These are phyloP conservation scores for Elachura formosa DNA, from an alignment of 2,113 vertebrate genomes.

Conservation along the genomic window DNA sequence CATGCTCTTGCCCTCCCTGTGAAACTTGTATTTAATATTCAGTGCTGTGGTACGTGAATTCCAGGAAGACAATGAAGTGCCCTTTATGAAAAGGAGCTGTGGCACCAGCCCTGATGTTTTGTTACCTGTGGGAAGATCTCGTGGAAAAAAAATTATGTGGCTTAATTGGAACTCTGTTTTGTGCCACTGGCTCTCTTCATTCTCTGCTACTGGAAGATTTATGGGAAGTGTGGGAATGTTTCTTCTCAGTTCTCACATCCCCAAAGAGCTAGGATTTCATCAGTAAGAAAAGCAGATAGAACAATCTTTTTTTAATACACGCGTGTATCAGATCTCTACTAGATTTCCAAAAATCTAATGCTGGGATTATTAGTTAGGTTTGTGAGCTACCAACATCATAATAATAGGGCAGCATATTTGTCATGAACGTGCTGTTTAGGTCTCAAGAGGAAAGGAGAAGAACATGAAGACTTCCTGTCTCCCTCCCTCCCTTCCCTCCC, in stretches of 20 bases:
- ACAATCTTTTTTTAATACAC: background rate
- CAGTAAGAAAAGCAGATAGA: background rate
- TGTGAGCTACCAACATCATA: background rate
- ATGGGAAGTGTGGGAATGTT: background rate
- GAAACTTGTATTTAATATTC: background rate
- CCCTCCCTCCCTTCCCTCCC: background rate
- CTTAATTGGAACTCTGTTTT: constrained; percentile 24
- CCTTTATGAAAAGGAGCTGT: background rate
- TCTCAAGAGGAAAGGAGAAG: background rate
- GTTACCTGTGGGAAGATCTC: background rate
- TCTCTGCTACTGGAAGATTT: constrained; percentile 2
- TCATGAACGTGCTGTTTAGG: background rate
- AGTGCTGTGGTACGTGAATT: background rate
- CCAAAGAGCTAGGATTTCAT: background rate
- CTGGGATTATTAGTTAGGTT: background rate
- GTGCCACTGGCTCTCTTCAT: background rate
- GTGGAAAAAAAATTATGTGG: background rate
- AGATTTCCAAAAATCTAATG: background rate
- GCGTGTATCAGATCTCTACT: background rate
- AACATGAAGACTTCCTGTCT: background rate
- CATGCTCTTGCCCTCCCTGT: background rate
- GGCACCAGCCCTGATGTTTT: background rate
- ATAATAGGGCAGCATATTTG: background rate
- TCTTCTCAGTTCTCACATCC: background rate
- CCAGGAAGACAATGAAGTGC: background rate